A percentile compares a stretch with the other conserved stretches of the same genome.
Evolutionary conservation across 2,888 invertebrate genomes (phyloP).

Genomic region (Drosophila mercatorum): DNA sequence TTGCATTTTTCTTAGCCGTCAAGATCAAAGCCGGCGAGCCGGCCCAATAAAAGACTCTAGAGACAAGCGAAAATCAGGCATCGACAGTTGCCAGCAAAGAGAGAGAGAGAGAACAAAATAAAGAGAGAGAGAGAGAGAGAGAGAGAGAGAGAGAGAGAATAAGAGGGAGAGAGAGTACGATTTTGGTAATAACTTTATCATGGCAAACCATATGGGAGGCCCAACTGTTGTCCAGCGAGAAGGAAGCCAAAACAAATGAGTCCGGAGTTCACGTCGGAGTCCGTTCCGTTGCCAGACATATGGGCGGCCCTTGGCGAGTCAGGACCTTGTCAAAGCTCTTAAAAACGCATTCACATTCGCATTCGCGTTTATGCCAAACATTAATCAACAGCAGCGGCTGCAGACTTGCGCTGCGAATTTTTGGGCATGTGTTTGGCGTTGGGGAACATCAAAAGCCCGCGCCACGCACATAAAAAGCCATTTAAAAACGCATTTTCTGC

Average conservation of each 20-base stretch:
- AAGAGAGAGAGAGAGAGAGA: neutral
- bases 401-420: constrained; percentile 69
- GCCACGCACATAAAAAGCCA: constrained; percentile 81
- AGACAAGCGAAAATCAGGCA: constrained; percentile 78
- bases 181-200: constrained; percentile 85
- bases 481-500: constrained; percentile 82
- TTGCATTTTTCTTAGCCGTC: constrained; percentile 74
- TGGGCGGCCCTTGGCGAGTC: constrained; percentile 65
- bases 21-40: constrained; percentile 74
- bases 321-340: constrained; percentile 81
- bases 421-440: constrained; percentile 69
- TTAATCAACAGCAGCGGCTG: constrained; percentile 73
- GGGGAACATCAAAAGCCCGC: constrained; percentile 76
- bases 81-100: constrained; percentile 67
- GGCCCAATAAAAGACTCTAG: constrained; percentile 57
- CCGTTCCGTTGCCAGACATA: constrained; percentile 49
- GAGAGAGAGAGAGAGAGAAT: constrained; percentile 5
- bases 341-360: constrained; percentile 69
- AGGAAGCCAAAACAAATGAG: constrained; percentile 63
- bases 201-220: constrained; percentile 83
- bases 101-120: neutral
- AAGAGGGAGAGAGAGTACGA: constrained; percentile 33
- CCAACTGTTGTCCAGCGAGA: constrained; percentile 62
- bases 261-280: constrained; percentile 6
- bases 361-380: constrained; percentile 78